phyloP scores from a whole-genome alignment of 2,113 vertebrate genomes.

The Ellobius talpinus region DNA sequence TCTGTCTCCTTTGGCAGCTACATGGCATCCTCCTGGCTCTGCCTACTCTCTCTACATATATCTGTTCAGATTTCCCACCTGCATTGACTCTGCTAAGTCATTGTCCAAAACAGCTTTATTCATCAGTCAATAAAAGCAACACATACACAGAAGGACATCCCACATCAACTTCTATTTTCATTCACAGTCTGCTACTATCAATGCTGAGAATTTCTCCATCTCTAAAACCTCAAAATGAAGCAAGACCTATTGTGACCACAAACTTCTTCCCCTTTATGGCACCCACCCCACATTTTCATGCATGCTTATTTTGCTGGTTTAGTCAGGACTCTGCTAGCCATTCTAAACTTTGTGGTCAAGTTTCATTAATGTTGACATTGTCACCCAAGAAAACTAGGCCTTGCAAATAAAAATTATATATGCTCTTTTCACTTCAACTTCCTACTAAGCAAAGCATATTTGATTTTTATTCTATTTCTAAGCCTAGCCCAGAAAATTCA shows the following conservation, averaged over 20 bases:
- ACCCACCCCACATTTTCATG: background rate
- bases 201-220: background rate
- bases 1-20: no score
- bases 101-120: no score
- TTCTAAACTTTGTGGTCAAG: background rate
- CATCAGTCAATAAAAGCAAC: no score
- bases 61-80: no score
- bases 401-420: background rate
- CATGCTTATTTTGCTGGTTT: background rate
- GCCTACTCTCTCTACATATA: no score
- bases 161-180: background rate
- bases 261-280: background rate
- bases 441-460: background rate
- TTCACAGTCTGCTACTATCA: background rate
- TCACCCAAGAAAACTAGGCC: background rate
- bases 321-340: background rate
- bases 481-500: constrained; percentile 18
- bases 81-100: no score
- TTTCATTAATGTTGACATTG: background rate
- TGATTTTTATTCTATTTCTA: constrained; percentile 7
- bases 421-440: background rate
- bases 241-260: background rate
- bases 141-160: no score
- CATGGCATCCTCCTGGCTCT: no score
- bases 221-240: constrained; percentile 29